These are phyloP conservation scores for Rhynchotus rufescens DNA, from an alignment of 2,797 vertebrate species.

Conservation along the genomic window DNA sequence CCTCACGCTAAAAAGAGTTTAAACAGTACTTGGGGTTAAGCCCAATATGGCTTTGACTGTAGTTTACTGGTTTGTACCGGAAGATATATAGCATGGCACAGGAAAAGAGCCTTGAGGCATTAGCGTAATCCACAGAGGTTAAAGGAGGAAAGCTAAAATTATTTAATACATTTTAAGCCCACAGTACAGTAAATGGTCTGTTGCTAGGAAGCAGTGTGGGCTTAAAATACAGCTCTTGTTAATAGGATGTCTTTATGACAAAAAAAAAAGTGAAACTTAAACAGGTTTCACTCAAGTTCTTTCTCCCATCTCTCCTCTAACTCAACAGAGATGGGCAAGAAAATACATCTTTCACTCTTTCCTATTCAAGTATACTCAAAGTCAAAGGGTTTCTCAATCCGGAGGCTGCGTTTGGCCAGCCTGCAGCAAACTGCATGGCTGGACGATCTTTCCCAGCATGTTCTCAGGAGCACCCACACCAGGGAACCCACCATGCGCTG, in stretches of 20 bases:
- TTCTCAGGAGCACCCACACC: not conserved
- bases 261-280: not conserved
- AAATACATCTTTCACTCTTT: not conserved
- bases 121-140: constrained; percentile 65
- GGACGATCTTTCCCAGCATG: not conserved
- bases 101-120: constrained; percentile 50
- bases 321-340: not conserved
- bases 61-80: not conserved
- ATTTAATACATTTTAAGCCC: constrained; percentile 68
- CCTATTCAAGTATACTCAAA: accelerated
- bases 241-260: constrained; percentile 5
- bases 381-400: not conserved
- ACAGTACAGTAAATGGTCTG: constrained; percentile 29
- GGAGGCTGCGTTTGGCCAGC: not conserved
- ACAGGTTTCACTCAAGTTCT: not conserved
- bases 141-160: constrained; percentile 70
- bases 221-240: constrained; percentile 46
- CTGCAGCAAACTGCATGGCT: not conserved
- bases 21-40: not conserved
- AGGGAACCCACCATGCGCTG: not conserved
- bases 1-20: not conserved
- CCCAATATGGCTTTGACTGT: not conserved
- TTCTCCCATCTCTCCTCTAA: not conserved
- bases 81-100: constrained; percentile 25
- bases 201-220: constrained; percentile 51